Base-by-base conservation (phyloP, 2,113 vertebrate species). In the Hippopotamus amphibius region DNA sequence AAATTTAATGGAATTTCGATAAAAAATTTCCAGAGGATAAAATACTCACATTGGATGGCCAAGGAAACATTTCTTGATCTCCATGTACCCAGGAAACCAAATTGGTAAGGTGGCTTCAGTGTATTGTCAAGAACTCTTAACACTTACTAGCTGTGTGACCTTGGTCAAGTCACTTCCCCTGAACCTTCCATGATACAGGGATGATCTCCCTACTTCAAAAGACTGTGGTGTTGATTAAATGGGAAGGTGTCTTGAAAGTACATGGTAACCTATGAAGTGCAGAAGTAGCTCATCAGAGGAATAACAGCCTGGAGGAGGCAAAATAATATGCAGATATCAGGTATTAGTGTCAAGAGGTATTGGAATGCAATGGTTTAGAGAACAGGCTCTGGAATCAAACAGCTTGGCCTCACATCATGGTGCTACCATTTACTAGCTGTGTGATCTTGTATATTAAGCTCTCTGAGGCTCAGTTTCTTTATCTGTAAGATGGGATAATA, bases 1-100 rank as follows among this genome's bases (percentile, higher is more conserved):
- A 92, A 92, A 90, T 88, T 53, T 16, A 37, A 86, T 30, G 43
- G 59, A 84, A 90, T 21, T 53, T 87, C 74, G 26, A 72, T 77
- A 14, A 55, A 79, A 30, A n/a, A 76, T 74, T 94, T 87, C 53
- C 9, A 80, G 37, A 55, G 43, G 79, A 63, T 69, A 46, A 5
- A 90, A 61, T 88, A 84, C 14, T 83, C 33, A 77, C 65, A 15
- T 85, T 55, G 84, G 24, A 15, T 72, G 79, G 55, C 22, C 8
- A 66, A 48, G 22, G 48, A 17, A 89, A 69, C 0, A 33, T 55
- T 95, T 92, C 1, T 12, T 85, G 33, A 93, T 63, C 12, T 89
- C 28, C 46, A 41, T 24, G n/a, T 86, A 86, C 9, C 48, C 30
- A 88, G n/a, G 12, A 86, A 82, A 66, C 41, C 72, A 96, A 69